These are phyloP conservation scores for Procambarus virginalis DNA, from an alignment of 1,140 invertebrate genomes.

Conservation along the genomic window DNA sequence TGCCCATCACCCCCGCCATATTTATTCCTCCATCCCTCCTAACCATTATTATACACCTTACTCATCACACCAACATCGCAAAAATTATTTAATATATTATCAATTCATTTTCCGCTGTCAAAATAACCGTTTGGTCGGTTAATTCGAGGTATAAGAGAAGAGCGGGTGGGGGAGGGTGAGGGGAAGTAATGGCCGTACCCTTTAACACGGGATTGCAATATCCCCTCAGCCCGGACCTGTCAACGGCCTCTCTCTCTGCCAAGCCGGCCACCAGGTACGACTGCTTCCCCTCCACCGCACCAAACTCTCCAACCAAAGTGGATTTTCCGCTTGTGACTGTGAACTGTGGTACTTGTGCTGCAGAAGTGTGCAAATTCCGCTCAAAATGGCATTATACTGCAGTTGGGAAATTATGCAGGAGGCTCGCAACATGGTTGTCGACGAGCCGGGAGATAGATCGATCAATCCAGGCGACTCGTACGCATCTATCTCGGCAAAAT, in stretches of 20 bases:
- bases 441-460: background rate
- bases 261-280: constrained; percentile 61
- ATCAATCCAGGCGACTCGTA: background rate
- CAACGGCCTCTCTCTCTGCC: constrained; percentile 50
- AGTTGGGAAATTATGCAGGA: background rate
- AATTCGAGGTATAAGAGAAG: background rate
- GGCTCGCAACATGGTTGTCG: background rate
- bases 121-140: background rate
- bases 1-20: background rate
- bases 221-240: constrained; percentile 9
- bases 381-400: background rate
- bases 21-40: background rate
- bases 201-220: constrained; percentile 39
- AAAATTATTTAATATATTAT: background rate
- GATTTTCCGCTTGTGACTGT: background rate
- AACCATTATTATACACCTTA: too few relatives aligned
- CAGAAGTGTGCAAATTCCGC: background rate
- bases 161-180: constrained; percentile 36
- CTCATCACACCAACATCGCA: too few relatives aligned
- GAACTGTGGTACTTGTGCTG: background rate
- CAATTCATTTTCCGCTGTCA: background rate
- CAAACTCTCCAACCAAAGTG: background rate
- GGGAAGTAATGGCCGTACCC: constrained; percentile 37
- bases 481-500: background rate
- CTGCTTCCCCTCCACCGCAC: background rate